Base-by-base conservation (phyloP, 2,888 invertebrate genomes). In the Cheilosia vulpina region DNA sequence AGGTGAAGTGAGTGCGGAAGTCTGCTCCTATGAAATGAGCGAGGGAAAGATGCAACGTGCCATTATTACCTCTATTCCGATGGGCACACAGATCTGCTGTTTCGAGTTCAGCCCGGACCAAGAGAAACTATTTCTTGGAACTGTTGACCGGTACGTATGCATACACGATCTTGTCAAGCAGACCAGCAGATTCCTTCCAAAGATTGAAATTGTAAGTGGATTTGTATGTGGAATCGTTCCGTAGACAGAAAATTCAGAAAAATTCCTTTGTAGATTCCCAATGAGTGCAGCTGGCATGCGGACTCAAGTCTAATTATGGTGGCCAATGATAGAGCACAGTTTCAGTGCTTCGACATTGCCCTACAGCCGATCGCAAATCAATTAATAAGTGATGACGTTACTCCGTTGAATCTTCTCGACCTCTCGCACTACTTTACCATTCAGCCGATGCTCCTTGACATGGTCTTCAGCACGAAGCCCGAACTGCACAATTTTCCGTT, bases 101-200 rank as follows among this genome's bases (percentile, higher is more conserved):
- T 92, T 94, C 92, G 92, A 92, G 62, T 94, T 96, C 89, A 96
- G 95, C 89, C 94, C 94, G 0, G 94, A 95, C 89, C 96, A 96
- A 91, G 94, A 95, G 89, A 95, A 96, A 88, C 92, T 98, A 9
- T 92, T 98, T 31, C 92, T 97, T 55, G 97, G 97, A 9, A 97
- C 97, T 89, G 96, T 96, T 62, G 97, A 98, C 93, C 96, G 96
- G 5, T 95, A 97, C 3, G 92, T 98, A 83, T 96, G 96, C 50
- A 92, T 98, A 27, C 94, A 97, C 88, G 97, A 98, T 93, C 94
- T 95, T 78, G 93, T 93, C 31, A 94, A 95, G 87, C 96, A 96
- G 57, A 94, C 96, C 0, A 97, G 96, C 5, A 95, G 95, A 90
- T 94, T 95, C 19, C 94, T 95, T 4, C 87, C 90, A 45, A 95